Evolutionary conservation across 37 sponge, comb jelly and placozoan species (phyloP).

Genomic region (Halisarca cf. caerulea): DNA sequence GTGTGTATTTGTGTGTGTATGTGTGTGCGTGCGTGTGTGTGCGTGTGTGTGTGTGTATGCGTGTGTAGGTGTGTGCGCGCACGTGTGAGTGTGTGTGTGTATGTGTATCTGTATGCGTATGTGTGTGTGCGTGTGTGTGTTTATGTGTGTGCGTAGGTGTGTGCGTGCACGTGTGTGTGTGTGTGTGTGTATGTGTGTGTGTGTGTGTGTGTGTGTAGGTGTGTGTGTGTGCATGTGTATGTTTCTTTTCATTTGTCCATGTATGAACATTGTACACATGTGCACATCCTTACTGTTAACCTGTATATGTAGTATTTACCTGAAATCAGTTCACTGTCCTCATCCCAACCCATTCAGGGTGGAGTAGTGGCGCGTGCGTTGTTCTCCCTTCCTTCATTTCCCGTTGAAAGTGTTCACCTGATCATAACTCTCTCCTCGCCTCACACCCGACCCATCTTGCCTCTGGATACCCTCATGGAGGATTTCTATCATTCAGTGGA

Average conservation of each 20-base stretch:
- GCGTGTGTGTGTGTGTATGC: neutral
- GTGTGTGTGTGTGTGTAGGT: too few relatives aligned
- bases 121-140: too few relatives aligned
- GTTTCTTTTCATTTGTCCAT: neutral
- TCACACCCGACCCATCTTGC: conserved; percentile 31
- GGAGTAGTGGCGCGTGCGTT: conserved; percentile 65
- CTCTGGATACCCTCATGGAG: conserved; percentile 40
- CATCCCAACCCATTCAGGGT: conserved; percentile 42
- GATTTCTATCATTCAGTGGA: conserved; percentile 38
- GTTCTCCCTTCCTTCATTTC: conserved; percentile 53
- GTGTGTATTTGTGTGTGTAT: neutral
- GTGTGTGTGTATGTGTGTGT: neutral
- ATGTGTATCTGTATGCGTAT: too few relatives aligned
- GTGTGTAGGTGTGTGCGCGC: neutral
- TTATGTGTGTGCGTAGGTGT: too few relatives aligned
- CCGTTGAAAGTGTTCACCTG: conserved; percentile 29
- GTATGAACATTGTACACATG: neutral
- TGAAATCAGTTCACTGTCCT: neutral
- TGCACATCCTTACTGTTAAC: too few relatives aligned
- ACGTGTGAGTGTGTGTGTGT: neutral
- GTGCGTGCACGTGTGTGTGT: neutral
- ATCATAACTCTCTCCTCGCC: conserved; percentile 73
- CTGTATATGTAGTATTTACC: too few relatives aligned
- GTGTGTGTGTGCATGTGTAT: neutral
- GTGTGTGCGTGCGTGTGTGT: neutral